A percentile compares a stretch with the other conserved stretches of the same genome.
phyloP scores from a whole-genome alignment of 2,797 vertebrate genomes.

The Pantherophis vulpinus region DNA sequence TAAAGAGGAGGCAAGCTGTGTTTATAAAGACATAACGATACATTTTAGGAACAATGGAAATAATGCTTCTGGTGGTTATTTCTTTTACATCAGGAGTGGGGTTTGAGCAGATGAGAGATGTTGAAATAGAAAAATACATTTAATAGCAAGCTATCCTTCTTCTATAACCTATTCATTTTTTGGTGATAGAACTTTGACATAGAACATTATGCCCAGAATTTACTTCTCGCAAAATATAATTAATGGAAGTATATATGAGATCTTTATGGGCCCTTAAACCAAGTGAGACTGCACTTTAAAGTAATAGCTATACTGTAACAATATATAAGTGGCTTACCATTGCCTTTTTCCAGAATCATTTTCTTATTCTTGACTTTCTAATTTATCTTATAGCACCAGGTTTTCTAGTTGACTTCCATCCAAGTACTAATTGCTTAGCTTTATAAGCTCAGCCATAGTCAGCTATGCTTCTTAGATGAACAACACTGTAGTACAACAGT shows the following conservation, averaged over 20 bases:
- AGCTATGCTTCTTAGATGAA: neutral
- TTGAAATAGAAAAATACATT: neutral
- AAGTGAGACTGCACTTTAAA: neutral
- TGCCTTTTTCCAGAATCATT: neutral
- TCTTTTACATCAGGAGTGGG: conserved; percentile 2
- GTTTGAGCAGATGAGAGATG: neutral
- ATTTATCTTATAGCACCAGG: neutral
- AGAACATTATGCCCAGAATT: neutral
- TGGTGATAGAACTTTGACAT: neutral
- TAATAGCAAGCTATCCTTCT: neutral
- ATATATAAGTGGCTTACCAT: neutral
- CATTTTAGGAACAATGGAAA: conserved; percentile 23
- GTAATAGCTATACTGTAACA: neutral
- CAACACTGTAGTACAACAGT: neutral
- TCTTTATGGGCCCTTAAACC: neutral
- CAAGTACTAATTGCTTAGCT: neutral
- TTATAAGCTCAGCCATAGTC: neutral
- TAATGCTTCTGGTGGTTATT: neutral
- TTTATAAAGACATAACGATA: conserved; percentile 20
- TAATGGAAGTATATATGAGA: neutral
- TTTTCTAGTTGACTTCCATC: neutral
- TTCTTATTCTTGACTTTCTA: neutral
- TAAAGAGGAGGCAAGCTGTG: conserved; percentile 17
- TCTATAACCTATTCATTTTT: neutral
- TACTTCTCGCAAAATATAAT: neutral